phyloP scores from a whole-genome alignment of 1,140 invertebrate genomes.

The Pseudomyrmex pallidus region DNA sequence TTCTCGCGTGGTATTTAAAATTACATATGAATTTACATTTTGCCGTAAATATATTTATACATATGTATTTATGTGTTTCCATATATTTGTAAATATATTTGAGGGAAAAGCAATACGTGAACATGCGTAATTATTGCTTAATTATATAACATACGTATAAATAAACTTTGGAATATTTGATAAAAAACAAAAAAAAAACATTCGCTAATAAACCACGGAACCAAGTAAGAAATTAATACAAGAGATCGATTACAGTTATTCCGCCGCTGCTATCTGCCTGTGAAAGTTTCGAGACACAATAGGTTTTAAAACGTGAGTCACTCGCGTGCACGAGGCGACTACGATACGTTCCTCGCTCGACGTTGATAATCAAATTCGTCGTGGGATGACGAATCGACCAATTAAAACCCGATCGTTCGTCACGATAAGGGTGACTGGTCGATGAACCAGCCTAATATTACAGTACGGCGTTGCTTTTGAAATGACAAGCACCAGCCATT shows the following conservation, averaged over 20 bases:
- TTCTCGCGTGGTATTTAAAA: slow-evolving; percentile 38
- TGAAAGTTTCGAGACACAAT: slow-evolving; percentile 67
- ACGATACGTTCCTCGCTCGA: slow-evolving; percentile 81
- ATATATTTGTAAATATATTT: no score
- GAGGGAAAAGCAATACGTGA: no score
- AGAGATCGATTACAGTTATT: slow-evolving; percentile 58
- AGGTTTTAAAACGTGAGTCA: slow-evolving; percentile 83
- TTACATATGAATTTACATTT: neutral
- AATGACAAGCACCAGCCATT: slow-evolving; percentile 56
- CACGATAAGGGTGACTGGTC: slow-evolving; percentile 81
- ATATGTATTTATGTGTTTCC: no score
- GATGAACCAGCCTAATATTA: slow-evolving; percentile 77
- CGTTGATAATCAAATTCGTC: slow-evolving; percentile 85
- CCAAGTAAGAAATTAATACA: slow-evolving; percentile 35
- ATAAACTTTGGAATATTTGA: no score
- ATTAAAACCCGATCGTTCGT: slow-evolving; percentile 84
- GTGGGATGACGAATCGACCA: slow-evolving; percentile 85
- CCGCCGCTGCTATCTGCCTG: slow-evolving; percentile 44
- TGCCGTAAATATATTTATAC: no score
- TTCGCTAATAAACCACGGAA: slow-evolving; percentile 28
- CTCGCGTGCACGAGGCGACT: slow-evolving; percentile 80
- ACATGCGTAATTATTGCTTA: neutral
- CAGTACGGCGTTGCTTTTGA: slow-evolving; percentile 57
- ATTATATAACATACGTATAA: neutral
- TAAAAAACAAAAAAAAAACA: neutral